These are phyloP conservation scores for Heliocidaris erythrogramma DNA, from an alignment of 35 echinoderm and acorn worm genomes.

Conservation along the genomic window DNA sequence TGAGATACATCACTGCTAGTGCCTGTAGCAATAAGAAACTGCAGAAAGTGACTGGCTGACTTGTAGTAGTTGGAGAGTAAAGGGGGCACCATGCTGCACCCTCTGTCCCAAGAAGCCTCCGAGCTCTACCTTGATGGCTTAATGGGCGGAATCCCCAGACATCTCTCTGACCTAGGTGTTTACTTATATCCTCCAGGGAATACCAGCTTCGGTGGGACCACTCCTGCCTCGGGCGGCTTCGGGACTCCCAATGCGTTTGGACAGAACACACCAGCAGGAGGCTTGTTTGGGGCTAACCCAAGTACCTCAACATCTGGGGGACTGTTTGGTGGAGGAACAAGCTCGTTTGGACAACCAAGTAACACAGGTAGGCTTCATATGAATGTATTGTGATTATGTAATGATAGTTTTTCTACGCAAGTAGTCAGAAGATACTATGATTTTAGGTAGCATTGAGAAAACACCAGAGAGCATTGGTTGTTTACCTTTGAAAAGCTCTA, in stretches of 20 bases:
- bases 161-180: conserved; percentile 27
- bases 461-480: too few relatives aligned
- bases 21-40: not conserved
- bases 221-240: conserved; percentile 67
- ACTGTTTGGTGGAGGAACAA: conserved; percentile 55
- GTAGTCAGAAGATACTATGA: too few relatives aligned
- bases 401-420: too few relatives aligned
- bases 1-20: not conserved
- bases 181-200: conserved; percentile 47
- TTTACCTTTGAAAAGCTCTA: too few relatives aligned
- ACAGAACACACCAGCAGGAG: conserved; percentile 61
- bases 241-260: conserved; percentile 82
- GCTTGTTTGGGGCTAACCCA: conserved; percentile 59
- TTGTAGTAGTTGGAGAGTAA: not conserved
- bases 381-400: not conserved
- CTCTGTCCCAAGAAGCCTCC: not conserved
- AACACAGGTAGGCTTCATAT: not conserved
- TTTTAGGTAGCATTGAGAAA: too few relatives aligned
- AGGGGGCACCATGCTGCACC: not conserved
- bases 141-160: conserved; percentile 29
- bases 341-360: conserved; percentile 54
- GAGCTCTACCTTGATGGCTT: conserved; percentile 36
- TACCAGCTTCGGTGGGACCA: conserved; percentile 59
- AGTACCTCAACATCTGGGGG: conserved; percentile 45
- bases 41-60: not conserved